Evolutionary conservation across 1,140 invertebrate species (phyloP), one percentile per base, ranked within the genome.

Genomic region (Aporrectodea caliginosa): DNA sequence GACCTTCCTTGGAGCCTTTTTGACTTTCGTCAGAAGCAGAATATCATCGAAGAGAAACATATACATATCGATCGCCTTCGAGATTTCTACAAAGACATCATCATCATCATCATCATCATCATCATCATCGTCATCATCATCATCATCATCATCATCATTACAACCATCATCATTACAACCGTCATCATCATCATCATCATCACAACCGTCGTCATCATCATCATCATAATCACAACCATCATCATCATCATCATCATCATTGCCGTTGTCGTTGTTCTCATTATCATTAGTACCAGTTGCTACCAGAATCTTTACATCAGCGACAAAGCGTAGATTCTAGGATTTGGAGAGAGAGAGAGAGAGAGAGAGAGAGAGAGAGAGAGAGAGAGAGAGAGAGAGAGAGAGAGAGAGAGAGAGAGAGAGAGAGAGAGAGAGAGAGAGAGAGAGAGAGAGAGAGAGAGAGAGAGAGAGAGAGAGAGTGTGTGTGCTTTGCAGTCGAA

Each of bases 11-110:
- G 87, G 43, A 87, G 87, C 73, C 89, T 92, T 92, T 84, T 93
- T 93, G 72, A 90, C 85, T 84, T 91, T 89, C 1, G 92, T 92
- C 31, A 92, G 89, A 35, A 93, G 86, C n/a, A 93, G 88, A 89
- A 93, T 92, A 84, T 93, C 92, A 84, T 93, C 92, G 86, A 93
- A 93, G 1, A 93, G 87, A 81, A 93, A 92, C 58, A 92, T 87
- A 84, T 91, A 92, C 84, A 91, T 90, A 84, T 92, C 92, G n/a
- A 86, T 85, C 1, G 89, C 88, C 84, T 91, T 90, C 35, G 90
- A 90, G 80, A 89, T 87, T 83, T 92, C 91, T 90, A 80, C 43
- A 83, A 81, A 58, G 22, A 58, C 70, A 72, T 72, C 70, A 72
- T 72, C 70, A 72, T 72, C 70, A 72, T 72, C 70, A 72, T 72